Conservation (phyloP, 2,888 invertebrate genomes). For the Cylindroiulus punctatus region DNA sequence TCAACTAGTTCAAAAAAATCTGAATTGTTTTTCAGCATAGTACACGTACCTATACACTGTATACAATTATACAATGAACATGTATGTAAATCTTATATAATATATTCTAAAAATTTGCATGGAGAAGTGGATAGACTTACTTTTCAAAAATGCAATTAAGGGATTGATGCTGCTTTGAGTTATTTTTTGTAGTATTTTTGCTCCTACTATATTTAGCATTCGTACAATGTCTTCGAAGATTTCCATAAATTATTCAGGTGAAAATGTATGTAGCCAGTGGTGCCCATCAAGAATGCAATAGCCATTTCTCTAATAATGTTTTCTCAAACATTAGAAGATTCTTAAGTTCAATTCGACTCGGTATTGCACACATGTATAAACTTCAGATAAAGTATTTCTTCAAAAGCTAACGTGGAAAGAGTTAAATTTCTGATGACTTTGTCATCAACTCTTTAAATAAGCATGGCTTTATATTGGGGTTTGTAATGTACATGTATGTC, state of each 20-base stretch:
- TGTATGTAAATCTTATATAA: neutral
- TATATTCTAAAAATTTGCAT: neutral
- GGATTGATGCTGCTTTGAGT: neutral
- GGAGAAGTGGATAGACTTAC: neutral
- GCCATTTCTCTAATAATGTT: neutral
- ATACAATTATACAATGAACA: neutral
- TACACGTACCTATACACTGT: neutral
- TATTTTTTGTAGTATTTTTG: neutral
- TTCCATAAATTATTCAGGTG: neutral
- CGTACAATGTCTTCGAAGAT: neutral
- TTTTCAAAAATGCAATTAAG: conserved; percentile 4
- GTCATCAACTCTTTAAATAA: too few species aligned
- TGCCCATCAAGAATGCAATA: too few species aligned
- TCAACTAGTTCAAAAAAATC: neutral
- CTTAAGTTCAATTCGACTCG: too few species aligned
- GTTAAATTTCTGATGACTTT: too few species aligned
- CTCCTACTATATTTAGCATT: neutral
- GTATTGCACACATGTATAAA: too few species aligned
- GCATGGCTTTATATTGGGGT: too few species aligned
- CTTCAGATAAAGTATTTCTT: too few species aligned
- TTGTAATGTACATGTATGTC: too few species aligned
- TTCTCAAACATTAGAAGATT: too few species aligned
- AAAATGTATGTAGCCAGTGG: neutral
- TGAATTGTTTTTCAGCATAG: neutral
- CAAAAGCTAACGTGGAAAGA: too few species aligned